Conservation (phyloP, 2,113 vertebrate species). For the Phalacrocorax carbo region DNA sequence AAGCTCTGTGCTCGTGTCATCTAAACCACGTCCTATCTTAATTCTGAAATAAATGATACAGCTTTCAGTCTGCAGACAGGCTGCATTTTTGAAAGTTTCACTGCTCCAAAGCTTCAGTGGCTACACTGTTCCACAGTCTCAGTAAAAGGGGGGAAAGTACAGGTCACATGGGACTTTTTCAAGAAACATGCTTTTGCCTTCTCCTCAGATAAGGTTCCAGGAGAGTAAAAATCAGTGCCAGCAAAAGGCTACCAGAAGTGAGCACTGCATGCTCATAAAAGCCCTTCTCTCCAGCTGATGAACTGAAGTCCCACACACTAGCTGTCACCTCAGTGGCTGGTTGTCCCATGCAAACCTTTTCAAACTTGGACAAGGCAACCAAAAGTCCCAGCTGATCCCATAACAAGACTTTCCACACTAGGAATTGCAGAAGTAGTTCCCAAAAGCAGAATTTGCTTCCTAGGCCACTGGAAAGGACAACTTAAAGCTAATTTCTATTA, state of each 20-base stretch:
- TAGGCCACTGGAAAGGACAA: background rate
- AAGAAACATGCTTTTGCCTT: background rate
- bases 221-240: background rate
- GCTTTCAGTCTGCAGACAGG: background rate
- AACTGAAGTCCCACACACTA: background rate
- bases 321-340: background rate
- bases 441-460: background rate
- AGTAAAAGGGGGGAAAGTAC: background rate
- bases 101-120: background rate
- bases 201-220: background rate
- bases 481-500: background rate
- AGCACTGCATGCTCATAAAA: background rate
- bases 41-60: background rate
- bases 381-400: background rate
- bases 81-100: background rate
- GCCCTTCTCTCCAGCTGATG: background rate
- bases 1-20: background rate
- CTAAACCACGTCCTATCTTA: background rate
- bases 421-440: background rate
- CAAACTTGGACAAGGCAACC: background rate
- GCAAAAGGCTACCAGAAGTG: background rate
- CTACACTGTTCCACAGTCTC: background rate
- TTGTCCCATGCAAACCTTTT: background rate
- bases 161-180: background rate
- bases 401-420: background rate